Base-by-base conservation (phyloP, 2,113 vertebrate genomes). In the Indri indri region DNA sequence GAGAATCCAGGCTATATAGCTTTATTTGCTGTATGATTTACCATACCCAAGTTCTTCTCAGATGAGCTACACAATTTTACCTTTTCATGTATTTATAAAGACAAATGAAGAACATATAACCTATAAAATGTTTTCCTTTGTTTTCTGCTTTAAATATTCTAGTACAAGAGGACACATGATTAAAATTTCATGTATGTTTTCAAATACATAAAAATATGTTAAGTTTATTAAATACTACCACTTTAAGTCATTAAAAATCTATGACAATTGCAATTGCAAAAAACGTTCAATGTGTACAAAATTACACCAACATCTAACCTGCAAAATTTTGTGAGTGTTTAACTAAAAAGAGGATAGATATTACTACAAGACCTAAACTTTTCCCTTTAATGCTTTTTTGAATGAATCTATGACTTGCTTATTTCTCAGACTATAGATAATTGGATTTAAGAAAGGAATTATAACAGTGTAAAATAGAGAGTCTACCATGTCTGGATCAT, bases 391-490 rank as follows among this genome's bases (percentile, higher is more conserved):
- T 20, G 47, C 23, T 63, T 93, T 82, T 83, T n/a, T 88, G 18
- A 95, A 14, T 63, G 84, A 68, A 32, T 66, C 22, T 14, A 50
- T 52, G 66, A 92, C 89, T 68, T 92, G 77, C 32, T 84, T 94
- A 10, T 92, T 94, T 63, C 96, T 88, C 61, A 96, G 25, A 22
- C 89, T 94, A 4, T 96, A 96, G 81, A 96, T 96, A 25, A 96
- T 63, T 14, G 93, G 95, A 22, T 96, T 92, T 42, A 94, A 47
- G 9, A 96, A 61, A n/a, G 88, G 95, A 23, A 96, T 88, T 88
- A 88, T 88, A n/a, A 92, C 73, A 0, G 70, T 84, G 11, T 88
- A 96, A 92, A 88, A 92, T 4, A 96, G 20, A n/a, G 95, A 96
- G 32, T 88, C 71, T 70, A 88, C 83, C 71, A 74, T 85, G 30